Percentiles rank a stretch among this genome's conserved stretches.
Evolutionary conservation across 92 coral and sea anemone species (phyloP).

Genomic region (Meandrina meandrites): DNA sequence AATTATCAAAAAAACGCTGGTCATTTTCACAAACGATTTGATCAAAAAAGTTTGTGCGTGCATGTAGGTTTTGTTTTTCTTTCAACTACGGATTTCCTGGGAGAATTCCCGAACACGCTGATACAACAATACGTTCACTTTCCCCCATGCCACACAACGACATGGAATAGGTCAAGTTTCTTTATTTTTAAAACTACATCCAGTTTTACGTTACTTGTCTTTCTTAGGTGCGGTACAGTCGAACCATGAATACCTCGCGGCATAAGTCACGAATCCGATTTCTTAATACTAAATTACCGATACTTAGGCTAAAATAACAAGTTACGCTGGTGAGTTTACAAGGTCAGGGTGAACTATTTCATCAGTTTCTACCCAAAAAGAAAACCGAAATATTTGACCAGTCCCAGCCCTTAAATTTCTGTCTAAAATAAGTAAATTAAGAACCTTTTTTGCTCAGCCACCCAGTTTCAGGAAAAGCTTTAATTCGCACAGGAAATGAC

Average conservation of each 20-base stretch:
- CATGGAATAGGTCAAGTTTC: not conserved
- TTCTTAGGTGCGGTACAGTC: not conserved
- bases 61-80: not conserved
- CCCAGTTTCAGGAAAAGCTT: no score
- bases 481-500: slow-evolving; percentile 3
- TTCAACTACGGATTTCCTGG: not conserved
- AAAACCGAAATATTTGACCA: not conserved
- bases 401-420: not conserved
- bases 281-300: not conserved
- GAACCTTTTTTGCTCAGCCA: not conserved
- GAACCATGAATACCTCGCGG: not conserved
- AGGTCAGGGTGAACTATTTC: not conserved
- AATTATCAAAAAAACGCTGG: not conserved
- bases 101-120: not conserved
- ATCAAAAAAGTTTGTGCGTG: no score
- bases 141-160: not conserved
- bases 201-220: not conserved
- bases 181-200: not conserved
- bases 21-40: no score
- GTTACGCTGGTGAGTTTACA: not conserved
- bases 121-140: not conserved
- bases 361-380: not conserved
- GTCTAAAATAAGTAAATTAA: not conserved
- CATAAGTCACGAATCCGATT: not conserved
- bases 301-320: not conserved